Evolutionary conservation across 2,113 vertebrate genomes (phyloP), one percentile per base, ranked within the genome.

Genomic region (Rostratula benghalensis): DNA sequence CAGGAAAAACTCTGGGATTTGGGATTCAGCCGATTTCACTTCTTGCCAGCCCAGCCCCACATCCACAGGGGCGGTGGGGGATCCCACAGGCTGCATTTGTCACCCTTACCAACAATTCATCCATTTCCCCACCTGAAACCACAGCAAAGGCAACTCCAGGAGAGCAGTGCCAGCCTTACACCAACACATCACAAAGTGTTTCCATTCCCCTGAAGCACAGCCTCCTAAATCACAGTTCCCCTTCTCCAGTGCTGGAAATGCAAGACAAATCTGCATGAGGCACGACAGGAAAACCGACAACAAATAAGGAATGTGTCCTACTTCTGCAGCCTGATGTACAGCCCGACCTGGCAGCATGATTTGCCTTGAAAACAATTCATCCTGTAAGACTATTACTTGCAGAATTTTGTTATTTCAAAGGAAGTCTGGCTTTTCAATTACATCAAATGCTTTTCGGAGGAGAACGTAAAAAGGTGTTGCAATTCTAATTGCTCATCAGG

Each of bases 61-160:
- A 37, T 12, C 46, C 60, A 9, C 3, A 4, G 79, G 6, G 7
- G 8, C 0, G 1, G 4, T 4, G 21, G 33, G 45, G 45, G 20
- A 53, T 39, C 2, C 1, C 51, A 13, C 0, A 9, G 54, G 64
- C 60, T 84, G n/a, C 14, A 11, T 39, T 51, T 68, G 70, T 27
- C 30, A 53, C 51, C 31, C 7, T 87, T 3, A 7, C 7, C 54
- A n/a, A 45, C 7, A 84, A 51, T 46, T 31, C 27, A 70, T 45
- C 74, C 78, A 28, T 37, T 71, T 46, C 78, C 37, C 69, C n/a
- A 20, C 84, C 75, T 37, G 51, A 30, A 89, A 57, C 74, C n/a
- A 25, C 1, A 25, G 9, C 54, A 81, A 74, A 80, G 46, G 41
- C 63, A 18, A 75, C 65, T 51, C 4, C 1, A 18, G 78, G 67